Evolutionary conservation across 2,888 invertebrate genomes (phyloP).

Genomic region (Auanema freiburgensis): DNA sequence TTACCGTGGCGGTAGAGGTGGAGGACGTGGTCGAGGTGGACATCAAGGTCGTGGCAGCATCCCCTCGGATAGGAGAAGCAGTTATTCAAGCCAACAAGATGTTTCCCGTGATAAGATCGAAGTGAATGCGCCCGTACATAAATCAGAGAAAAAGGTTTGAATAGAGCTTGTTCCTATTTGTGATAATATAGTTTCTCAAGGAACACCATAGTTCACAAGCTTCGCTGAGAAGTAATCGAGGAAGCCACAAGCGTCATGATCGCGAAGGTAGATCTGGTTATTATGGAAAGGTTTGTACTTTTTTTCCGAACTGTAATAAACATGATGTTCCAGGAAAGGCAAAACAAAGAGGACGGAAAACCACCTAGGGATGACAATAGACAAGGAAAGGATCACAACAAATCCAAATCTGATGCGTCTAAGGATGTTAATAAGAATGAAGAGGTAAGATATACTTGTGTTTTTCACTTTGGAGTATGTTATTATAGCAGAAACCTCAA

Average conservation of each 20-base stretch:
- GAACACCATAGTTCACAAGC: constrained; percentile 17
- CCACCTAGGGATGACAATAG: too few relatives aligned
- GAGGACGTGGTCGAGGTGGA: constrained; percentile 10
- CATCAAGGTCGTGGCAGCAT: not conserved
- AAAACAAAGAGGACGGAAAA: too few relatives aligned
- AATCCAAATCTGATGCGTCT: too few relatives aligned
- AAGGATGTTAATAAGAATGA: too few relatives aligned
- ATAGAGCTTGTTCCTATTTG: too few relatives aligned
- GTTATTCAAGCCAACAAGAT: not conserved
- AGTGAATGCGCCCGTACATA: not conserved
- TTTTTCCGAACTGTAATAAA: too few relatives aligned
- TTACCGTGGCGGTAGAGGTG: constrained; percentile 9
- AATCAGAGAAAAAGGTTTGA: not conserved
- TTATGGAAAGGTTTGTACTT: not conserved
- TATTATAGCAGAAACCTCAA: too few relatives aligned
- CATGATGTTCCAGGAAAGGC: too few relatives aligned
- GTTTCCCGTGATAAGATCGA: too few relatives aligned
- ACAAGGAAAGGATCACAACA: too few relatives aligned
- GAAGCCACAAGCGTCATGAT: not conserved
- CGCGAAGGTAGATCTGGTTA: not conserved
- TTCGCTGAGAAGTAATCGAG: constrained; percentile 11
- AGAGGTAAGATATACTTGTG: too few relatives aligned
- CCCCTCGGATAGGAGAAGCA: not conserved
- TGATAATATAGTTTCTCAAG: constrained; percentile 1
- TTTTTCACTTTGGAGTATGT: too few relatives aligned